Percentiles rank a stretch among this genome's conserved stretches.
Conservation (phyloP, 2,797 vertebrate genomes). For the Acrossocheilus wenchowensis region DNA sequence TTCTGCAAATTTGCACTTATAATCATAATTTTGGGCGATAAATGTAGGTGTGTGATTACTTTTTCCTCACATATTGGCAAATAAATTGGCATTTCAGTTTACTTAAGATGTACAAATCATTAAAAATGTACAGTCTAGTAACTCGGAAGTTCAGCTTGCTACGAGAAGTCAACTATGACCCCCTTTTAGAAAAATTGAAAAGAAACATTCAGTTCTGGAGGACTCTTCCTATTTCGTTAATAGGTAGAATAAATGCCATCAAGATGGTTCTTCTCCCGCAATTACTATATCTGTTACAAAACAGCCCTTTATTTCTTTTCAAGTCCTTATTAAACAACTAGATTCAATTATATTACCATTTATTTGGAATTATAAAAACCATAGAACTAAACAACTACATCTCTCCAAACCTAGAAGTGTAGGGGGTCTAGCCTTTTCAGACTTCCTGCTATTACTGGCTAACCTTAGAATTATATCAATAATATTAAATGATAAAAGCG, state of each 20-base stretch:
- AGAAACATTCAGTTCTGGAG: background rate
- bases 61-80: background rate
- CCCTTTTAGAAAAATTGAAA: background rate
- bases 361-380: no score
- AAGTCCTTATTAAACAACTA: no score
- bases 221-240: background rate
- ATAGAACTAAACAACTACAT: background rate
- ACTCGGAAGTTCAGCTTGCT: no score
- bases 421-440: no score
- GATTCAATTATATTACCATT: no score
- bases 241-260: no score
- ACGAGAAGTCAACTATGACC: no score
- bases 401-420: background rate
- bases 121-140: background rate
- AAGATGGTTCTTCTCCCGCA: no score
- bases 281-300: no score
- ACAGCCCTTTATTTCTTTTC: no score
- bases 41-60: background rate
- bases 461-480: background rate
- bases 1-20: background rate
- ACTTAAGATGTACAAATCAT: background rate
- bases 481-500: slow-evolving; percentile 6
- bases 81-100: background rate
- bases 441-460: no score
- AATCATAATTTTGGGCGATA: background rate